These are phyloP conservation scores for Dryomyza anilis DNA, from an alignment of 2,888 invertebrate genomes.

Conservation along the genomic window DNA sequence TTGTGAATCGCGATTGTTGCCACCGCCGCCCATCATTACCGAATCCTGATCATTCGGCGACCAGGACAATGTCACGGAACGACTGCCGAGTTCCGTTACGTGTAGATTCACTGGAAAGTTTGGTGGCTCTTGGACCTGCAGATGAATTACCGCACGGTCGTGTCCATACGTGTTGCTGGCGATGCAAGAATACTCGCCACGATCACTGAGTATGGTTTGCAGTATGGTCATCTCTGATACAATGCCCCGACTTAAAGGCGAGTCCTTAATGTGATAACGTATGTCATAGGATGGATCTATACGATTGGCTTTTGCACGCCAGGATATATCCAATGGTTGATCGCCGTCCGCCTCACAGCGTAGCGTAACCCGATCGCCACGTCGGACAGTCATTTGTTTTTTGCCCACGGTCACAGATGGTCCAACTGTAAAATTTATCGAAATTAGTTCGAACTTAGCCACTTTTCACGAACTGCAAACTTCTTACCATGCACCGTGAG, in stretches of 20 bases:
- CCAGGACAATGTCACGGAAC: constrained; percentile 67
- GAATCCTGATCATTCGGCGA: constrained; percentile 62
- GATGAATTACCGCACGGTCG: constrained; percentile 62
- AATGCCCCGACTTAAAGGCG: constrained; percentile 59
- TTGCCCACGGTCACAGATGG: constrained; percentile 63
- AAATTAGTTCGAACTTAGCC: neutral
- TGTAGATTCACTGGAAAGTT: constrained; percentile 67
- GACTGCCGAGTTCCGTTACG: constrained; percentile 65
- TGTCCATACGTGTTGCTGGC: constrained; percentile 69
- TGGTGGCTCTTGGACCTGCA: constrained; percentile 67
- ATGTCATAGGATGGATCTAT: constrained; percentile 64
- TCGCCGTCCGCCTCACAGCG: constrained; percentile 65
- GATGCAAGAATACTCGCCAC: constrained; percentile 68
- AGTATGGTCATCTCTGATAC: constrained; percentile 66
- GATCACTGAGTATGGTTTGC: constrained; percentile 64
- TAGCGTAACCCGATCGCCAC: constrained; percentile 63
- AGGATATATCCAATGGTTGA: constrained; percentile 64
- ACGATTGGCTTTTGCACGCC: constrained; percentile 63
- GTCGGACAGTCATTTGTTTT: constrained; percentile 63
- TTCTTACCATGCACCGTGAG: constrained; percentile 67
- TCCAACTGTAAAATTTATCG: constrained; percentile 57
- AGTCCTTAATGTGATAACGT: constrained; percentile 60
- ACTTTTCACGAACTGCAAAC: constrained; percentile 27
- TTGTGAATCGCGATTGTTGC: constrained; percentile 59
- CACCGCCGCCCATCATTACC: constrained; percentile 40